Base-by-base conservation (phyloP, 2,113 vertebrate genomes). In the cat (Felis catus) region DNA sequence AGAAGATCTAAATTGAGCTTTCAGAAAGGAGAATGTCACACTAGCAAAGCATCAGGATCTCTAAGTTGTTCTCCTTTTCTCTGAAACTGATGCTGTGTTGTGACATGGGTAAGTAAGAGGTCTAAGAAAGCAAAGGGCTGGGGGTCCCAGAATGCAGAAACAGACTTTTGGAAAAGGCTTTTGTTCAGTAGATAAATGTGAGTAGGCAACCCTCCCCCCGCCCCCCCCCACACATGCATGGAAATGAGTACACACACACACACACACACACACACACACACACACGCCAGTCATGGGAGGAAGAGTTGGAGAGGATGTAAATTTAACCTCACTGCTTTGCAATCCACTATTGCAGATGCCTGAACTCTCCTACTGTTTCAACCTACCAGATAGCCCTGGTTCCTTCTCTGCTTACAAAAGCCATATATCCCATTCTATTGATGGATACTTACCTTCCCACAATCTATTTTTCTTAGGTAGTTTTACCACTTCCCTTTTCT, bases 181-280 rank as follows among this genome's bases (percentile, higher is more conserved):
- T 41, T 6, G 25, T 65, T 31, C 7, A 25, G 27, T 11, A 5
- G 41, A 78, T 48, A 78, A 4, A 10, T 48, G 14, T 48, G 74
- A 76, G 29, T 48, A 76, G 27, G 4, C 19, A 4, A 45, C 7
- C 45, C 45, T 8, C 45, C 45, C 45, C 45, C 41, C 7, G 1
- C 6, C 41, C 6, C 45, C 0, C 7, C 45, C 45, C 1, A n/a
- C 41, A 7, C 45, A 8, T 8, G 45, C 7, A 8, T 0, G 7
- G 45, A 45, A 45, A 7, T 8, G 45, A 8, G 45, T 39, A 8
- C n/a, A 25, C 16, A 3, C 4, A 13, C 33, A 7, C 23, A 29
- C 18, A 10, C 19, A 13, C 61, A n/a, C 18, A 1, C 6, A 14
- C 25, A 27, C n/a, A 25, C 58, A 41, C 12, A 13, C 14, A 8